Evolutionary conservation across 92 coral and sea anemone genomes (phyloP).

Genomic region (Zoanthus gigantus): DNA sequence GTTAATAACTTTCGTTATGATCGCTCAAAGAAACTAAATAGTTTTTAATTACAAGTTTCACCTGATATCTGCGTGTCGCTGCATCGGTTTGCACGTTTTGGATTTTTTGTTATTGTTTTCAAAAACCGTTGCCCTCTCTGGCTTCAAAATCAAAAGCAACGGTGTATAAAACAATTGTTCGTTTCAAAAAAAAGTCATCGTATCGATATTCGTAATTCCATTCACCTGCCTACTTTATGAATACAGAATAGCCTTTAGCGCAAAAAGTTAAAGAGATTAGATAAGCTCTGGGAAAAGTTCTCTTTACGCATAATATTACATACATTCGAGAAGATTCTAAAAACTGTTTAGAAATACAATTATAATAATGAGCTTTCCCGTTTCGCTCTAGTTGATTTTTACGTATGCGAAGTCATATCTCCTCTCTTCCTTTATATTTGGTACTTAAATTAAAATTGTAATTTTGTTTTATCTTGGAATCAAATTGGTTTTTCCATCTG

Average conservation of each 20-base stretch:
- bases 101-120: not conserved
- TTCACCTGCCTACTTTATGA: not conserved
- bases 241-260: not conserved
- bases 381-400: not conserved
- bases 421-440: not conserved
- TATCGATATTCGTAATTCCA: not conserved
- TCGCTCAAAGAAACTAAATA: conserved; percentile 35
- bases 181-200: conserved; percentile 1
- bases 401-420: not conserved
- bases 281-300: not conserved
- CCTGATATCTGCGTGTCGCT: conserved; percentile 1
- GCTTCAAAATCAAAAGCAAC: not conserved
- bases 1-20: conserved; percentile 3
- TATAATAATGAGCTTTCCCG: not conserved
- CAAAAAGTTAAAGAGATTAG: conserved; percentile 15
- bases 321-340: not conserved
- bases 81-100: not conserved
- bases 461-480: conserved; percentile 9
- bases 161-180: not conserved
- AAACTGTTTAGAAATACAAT: not conserved
- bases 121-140: not conserved
- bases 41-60: conserved; percentile 3
- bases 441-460: not conserved
- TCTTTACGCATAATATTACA: not conserved
- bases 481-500: conserved; percentile 24